Evolutionary conservation across 2,797 vertebrate genomes (phyloP).

Genomic region (Typhlichthys subterraneus): DNA sequence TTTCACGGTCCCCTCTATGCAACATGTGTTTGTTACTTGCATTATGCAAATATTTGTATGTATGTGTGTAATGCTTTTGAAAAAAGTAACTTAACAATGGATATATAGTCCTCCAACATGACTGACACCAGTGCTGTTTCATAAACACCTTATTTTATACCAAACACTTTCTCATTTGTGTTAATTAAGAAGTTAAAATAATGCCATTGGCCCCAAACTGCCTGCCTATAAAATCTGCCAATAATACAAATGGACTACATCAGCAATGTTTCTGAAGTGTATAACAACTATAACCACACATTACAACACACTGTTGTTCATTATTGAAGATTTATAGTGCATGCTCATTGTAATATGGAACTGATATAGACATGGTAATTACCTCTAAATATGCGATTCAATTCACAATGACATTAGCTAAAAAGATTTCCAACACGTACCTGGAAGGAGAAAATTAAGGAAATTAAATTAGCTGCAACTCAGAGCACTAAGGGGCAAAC

Average conservation of each 20-base stretch:
- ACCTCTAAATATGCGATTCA: neutral
- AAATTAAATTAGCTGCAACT: no score
- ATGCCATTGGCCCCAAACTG: no score
- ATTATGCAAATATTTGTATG: constrained; percentile 11
- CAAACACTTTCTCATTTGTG: no score
- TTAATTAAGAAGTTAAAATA: no score
- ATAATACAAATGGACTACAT: no score
- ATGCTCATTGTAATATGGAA: neutral
- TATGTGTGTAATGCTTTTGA: constrained; percentile 13
- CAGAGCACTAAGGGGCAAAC: no score
- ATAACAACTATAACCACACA: neutral
- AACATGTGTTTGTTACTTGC: constrained; percentile 14
- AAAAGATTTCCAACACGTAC: no score
- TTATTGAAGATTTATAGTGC: neutral
- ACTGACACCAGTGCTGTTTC: no score
- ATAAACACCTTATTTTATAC: no score
- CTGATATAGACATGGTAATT: neutral
- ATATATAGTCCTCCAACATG: neutral
- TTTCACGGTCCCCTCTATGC: constrained; percentile 18
- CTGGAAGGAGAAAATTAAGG: no score
- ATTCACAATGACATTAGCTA: no score
- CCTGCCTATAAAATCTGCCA: no score
- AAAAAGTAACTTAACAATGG: neutral
- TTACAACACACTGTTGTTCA: neutral
- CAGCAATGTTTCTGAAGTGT: neutral